Percentiles rank a stretch among this genome's conserved stretches.
These are phyloP conservation scores for Malurus melanocephalus DNA, from an alignment of 2,113 vertebrate species.

Conservation along the genomic window DNA sequence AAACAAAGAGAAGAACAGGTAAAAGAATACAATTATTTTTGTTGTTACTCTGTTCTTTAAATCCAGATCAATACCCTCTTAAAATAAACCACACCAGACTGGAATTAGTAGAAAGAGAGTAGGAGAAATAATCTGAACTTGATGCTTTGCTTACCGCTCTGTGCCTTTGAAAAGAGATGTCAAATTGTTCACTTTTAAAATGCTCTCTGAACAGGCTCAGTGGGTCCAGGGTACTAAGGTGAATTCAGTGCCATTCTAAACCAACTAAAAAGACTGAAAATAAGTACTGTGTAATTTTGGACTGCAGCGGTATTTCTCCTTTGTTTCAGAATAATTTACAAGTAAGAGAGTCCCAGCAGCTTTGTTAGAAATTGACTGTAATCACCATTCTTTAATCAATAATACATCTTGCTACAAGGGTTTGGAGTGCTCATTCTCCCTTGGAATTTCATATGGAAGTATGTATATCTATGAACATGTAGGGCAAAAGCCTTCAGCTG, in stretches of 20 bases:
- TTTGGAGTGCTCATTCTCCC: background rate
- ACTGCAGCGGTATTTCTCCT: background rate
- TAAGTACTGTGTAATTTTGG: background rate
- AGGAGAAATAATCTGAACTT: background rate
- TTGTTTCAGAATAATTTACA: background rate
- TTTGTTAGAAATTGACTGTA: background rate
- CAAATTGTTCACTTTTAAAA: background rate
- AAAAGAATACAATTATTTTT: background rate
- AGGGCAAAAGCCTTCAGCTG: background rate
- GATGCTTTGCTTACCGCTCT: background rate
- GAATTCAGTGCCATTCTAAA: background rate
- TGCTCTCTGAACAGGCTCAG: background rate
- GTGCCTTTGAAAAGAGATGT: background rate
- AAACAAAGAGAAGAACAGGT: background rate
- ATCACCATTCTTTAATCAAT: background rate
- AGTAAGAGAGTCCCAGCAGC: background rate
- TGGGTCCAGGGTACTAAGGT: background rate
- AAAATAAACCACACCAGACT: background rate
- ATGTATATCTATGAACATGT: background rate
- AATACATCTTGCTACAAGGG: background rate
- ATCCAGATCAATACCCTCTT: background rate
- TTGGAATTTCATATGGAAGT: background rate
- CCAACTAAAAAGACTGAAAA: background rate
- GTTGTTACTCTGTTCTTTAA: background rate
- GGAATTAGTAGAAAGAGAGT: background rate